phyloP scores from a whole-genome alignment of 2,113 vertebrate genomes.

The Melierax canorus region DNA sequence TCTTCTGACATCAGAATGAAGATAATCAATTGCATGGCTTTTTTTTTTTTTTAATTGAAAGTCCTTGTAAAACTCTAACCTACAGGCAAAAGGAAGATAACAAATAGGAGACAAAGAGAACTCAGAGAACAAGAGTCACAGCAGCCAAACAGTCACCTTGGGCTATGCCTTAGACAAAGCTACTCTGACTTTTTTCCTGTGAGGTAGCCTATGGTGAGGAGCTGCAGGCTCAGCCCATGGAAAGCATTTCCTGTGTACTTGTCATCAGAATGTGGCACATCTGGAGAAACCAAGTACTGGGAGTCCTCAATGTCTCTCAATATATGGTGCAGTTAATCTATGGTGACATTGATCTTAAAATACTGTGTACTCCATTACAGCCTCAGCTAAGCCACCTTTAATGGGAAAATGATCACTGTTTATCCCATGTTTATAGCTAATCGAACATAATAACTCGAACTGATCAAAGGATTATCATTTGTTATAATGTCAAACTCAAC shows the following conservation, averaged over 20 bases:
- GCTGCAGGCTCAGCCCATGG: neutral
- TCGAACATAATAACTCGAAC: neutral
- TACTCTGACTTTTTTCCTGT: neutral
- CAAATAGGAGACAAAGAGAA: neutral
- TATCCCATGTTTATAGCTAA: neutral
- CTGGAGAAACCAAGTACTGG: neutral
- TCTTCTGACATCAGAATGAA: neutral
- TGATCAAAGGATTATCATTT: neutral
- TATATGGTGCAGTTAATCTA: neutral
- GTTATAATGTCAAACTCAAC: neutral
- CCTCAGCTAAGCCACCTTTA: neutral
- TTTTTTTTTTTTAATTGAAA: neutral
- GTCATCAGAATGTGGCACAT: neutral
- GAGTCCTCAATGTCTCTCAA: neutral
- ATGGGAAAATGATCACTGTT: neutral
- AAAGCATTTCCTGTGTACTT: neutral
- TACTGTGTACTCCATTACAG: neutral
- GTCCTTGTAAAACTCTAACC: neutral
- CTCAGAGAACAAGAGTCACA: neutral
- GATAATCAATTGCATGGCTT: neutral
- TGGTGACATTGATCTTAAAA: constrained; percentile 6
- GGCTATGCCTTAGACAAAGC: neutral
- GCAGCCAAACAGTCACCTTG: neutral
- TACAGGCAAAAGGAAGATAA: neutral
- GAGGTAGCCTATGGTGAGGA: neutral